A percentile compares a stretch with the other conserved stretches of the same genome.
These are phyloP conservation scores for Stomatorhinus ivindoensis DNA, from an alignment of 2,113 vertebrate genomes.

Conservation along the genomic window DNA sequence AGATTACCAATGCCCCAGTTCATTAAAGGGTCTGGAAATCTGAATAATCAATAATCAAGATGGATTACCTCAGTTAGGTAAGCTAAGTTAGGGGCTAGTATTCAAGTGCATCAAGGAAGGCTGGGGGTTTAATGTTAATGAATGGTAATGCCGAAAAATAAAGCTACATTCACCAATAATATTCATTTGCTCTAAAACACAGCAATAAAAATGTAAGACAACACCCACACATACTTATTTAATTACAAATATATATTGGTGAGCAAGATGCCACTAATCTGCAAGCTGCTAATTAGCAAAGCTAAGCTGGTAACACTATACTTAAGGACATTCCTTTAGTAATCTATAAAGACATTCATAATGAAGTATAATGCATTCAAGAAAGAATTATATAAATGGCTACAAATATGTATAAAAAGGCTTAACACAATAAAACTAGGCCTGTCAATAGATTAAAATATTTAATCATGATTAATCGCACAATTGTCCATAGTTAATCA, in stretches of 20 bases:
- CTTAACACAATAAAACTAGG: too few relatives aligned
- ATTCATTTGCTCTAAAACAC: not conserved
- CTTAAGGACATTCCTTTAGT: too few relatives aligned
- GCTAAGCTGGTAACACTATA: too few relatives aligned
- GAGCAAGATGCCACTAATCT: not conserved
- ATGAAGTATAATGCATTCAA: too few relatives aligned
- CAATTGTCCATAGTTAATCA: too few relatives aligned
- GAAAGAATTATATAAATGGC: too few relatives aligned
- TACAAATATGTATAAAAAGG: too few relatives aligned
- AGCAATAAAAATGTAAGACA: not conserved
- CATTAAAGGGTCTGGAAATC: not conserved
- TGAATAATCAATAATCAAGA: conserved; percentile 2
- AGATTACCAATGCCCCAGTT: not conserved
- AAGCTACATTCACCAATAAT: not conserved
- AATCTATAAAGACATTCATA: not conserved
- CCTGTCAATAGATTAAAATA: too few relatives aligned
- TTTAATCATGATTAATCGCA: too few relatives aligned
- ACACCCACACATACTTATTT: not conserved
- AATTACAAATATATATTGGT: not conserved
- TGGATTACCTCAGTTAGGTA: not conserved
- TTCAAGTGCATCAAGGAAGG: not conserved
- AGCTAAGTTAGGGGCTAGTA: not conserved
- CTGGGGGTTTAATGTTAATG: not conserved
- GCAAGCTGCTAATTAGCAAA: not conserved
- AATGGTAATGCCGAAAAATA: not conserved